phyloP scores from a whole-genome alignment of 2,113 vertebrate genomes.

The Typhlomys cinereus region DNA sequence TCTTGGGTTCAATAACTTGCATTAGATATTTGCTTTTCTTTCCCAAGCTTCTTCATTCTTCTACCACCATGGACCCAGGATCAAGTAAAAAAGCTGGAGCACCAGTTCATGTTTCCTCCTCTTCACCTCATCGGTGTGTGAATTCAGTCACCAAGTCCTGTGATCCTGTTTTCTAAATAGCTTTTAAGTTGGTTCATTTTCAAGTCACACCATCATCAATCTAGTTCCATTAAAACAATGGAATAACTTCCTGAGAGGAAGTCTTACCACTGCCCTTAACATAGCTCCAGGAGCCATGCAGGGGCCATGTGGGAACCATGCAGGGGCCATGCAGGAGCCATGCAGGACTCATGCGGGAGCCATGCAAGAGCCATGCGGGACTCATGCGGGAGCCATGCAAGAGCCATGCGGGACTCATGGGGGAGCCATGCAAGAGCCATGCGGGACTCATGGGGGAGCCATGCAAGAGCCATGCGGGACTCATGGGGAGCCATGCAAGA shows the following conservation, averaged over 20 bases:
- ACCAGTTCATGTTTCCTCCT: not conserved
- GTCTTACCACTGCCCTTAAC: not conserved
- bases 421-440: too few species aligned
- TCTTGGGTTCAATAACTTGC: not conserved
- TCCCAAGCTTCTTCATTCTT: not conserved
- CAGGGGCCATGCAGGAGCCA: too few species aligned
- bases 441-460: too few species aligned
- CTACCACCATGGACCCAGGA: not conserved
- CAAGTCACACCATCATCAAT: not conserved
- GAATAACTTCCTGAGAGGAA: not conserved
- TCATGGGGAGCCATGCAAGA: too few species aligned
- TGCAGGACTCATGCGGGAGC: too few species aligned
- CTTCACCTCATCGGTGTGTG: not conserved
- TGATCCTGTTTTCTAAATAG: slow-evolving; percentile 59
- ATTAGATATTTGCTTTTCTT: not conserved
- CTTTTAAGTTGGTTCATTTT: slow-evolving; percentile 20
- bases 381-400: too few species aligned
- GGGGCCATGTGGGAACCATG: too few species aligned
- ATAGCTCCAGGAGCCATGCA: not conserved
- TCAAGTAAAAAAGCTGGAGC: not conserved
- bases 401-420: too few species aligned
- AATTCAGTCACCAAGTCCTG: not conserved
- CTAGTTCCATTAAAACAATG: not conserved
- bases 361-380: too few species aligned
- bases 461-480: too few species aligned